Evolutionary conservation across 2,113 vertebrate species (phyloP).

Genomic region (Rhodinocichla rosea): DNA sequence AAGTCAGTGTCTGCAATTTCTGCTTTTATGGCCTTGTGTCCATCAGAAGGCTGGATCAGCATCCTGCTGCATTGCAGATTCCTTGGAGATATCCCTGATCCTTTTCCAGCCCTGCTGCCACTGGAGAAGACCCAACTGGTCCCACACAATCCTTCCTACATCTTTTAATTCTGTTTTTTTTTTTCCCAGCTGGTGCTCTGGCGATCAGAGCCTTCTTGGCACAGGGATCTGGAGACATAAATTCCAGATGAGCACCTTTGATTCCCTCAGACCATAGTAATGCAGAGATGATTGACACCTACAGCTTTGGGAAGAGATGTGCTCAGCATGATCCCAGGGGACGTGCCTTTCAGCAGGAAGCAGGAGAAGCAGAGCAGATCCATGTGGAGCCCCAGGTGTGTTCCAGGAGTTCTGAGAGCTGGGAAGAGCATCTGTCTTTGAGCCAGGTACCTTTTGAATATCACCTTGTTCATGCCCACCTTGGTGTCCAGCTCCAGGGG

Average conservation of each 20-base stretch:
- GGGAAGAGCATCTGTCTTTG: neutral
- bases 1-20: neutral
- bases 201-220: neutral
- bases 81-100: neutral
- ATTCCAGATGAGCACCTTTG: neutral
- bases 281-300: neutral
- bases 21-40: neutral
- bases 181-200: neutral
- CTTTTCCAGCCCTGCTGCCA: neutral
- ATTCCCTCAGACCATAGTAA: neutral
- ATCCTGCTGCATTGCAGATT: neutral
- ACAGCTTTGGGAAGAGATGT: neutral
- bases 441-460: neutral
- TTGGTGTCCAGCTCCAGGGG: neutral
- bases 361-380: neutral
- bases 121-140: neutral
- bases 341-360: neutral
- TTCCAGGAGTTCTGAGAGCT: neutral
- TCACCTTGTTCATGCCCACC: fast-evolving
- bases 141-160: neutral
- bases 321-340: neutral
- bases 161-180: neutral
- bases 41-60: neutral
- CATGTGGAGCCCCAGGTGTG: fast-evolving
- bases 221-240: neutral